These are phyloP conservation scores for Araneus ventricosus DNA, from an alignment of 1,140 invertebrate species.

Conservation along the genomic window DNA sequence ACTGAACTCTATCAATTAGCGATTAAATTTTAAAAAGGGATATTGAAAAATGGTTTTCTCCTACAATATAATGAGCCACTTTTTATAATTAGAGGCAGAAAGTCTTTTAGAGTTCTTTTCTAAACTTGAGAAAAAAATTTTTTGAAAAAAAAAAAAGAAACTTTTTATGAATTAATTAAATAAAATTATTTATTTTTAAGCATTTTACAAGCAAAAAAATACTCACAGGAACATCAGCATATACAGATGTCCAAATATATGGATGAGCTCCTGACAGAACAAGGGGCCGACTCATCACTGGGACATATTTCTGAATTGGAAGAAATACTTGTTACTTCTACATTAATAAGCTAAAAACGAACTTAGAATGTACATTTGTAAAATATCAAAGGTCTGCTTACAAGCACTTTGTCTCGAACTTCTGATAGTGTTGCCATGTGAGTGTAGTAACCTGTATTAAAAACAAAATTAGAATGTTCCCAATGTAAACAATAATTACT, in stretches of 20 bases:
- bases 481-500: slow-evolving; percentile 10
- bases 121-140: too few species aligned
- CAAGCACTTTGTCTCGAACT: slow-evolving; percentile 94
- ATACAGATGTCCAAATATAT: slow-evolving; percentile 94
- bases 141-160: background rate
- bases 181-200: background rate
- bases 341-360: background rate
- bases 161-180: background rate
- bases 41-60: too few species aligned
- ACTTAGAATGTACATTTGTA: background rate
- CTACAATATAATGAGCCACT: too few species aligned
- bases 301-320: slow-evolving; percentile 86
- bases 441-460: slow-evolving; percentile 90
- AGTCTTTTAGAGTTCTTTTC: too few species aligned
- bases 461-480: background rate
- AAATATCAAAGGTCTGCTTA: slow-evolving; percentile 55
- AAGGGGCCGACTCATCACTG: slow-evolving; percentile 92
- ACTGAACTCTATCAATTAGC: too few species aligned
- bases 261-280: slow-evolving; percentile 88
- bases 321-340: background rate
- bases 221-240: slow-evolving; percentile 92
- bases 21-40: too few species aligned
- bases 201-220: slow-evolving; percentile 51
- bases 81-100: too few species aligned
- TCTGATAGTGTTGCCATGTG: slow-evolving; percentile 94